Base-by-base conservation (phyloP, 1,140 invertebrate species). In the Paraescarpia echinospica region DNA sequence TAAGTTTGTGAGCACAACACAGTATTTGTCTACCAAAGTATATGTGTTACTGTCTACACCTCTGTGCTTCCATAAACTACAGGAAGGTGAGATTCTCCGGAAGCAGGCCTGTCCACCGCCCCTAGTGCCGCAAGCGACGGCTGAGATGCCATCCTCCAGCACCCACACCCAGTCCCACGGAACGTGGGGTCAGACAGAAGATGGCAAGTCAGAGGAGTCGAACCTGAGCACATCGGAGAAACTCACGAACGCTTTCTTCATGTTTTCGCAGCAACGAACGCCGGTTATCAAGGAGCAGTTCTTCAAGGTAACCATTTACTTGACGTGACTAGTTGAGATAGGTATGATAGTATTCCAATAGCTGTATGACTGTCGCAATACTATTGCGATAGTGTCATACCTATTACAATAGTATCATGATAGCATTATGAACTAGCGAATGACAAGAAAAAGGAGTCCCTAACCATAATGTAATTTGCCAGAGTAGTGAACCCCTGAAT, bases 171-270 rank as follows among this genome's bases (percentile, higher is more conserved):
- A 34, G 22, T 89, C 88, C 77, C 34, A 88, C 41, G 89, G 92
- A 35, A 90, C 1, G 31, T n/a, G 89, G 59, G 59, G 41, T 35
- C 41, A 77, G 77, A 27, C 35, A 88, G 77, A 34, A n/a, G 59
- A n/a, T 6, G 34, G 33, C 34, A 92, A 48, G 91, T 59, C 94
- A 59, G 94, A 94, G 92, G 94, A 93, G 27, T 93, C 93, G 89
- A 94, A 94, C 93, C 93, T 93, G 22, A 93, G 94, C 59, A 94
- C 94, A 94, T 91, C 92, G 33, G 35, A 95, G 93, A 95, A 95
- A 93, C 95, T 95, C 31, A 94, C 94, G 9, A 95, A 95, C 94
- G 95, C 94, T 33, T 96, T 95, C 90, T 92, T 95, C 18, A 94
- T 95, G 94, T 95, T 95, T 93, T 95, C 94, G 93, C 94, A 95